Percentiles rank a stretch among this genome's conserved stretches.
Evolutionary conservation across 2,888 invertebrate genomes (phyloP).

Genomic region (Eristalis arbustorum): DNA sequence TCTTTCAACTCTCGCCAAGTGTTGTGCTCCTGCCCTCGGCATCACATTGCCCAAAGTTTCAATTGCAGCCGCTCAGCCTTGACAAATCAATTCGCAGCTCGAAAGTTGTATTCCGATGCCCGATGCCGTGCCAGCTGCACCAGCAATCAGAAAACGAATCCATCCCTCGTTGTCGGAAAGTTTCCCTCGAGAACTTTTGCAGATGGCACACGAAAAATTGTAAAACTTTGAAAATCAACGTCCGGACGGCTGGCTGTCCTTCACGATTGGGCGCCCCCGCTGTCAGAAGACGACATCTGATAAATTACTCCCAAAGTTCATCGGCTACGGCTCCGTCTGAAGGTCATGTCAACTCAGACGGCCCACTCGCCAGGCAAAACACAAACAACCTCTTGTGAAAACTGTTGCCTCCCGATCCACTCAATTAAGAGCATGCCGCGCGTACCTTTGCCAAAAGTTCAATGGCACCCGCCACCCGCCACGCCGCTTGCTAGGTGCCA

Average conservation of each 20-base stretch:
- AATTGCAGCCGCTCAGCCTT: neutral
- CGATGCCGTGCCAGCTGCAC: neutral
- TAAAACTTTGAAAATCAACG: neutral
- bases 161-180: neutral
- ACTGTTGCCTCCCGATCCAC: neutral
- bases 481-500: neutral
- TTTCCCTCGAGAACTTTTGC: neutral
- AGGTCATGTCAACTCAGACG: neutral
- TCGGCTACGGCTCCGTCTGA: neutral
- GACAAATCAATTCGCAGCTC: neutral
- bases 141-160: neutral
- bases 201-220: neutral
- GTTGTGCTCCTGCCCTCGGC: neutral
- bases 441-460: constrained; percentile 23
- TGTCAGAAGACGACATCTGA: neutral
- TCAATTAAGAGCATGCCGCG: neutral
- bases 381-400: neutral
- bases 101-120: neutral
- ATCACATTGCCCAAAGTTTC: neutral
- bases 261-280: neutral
- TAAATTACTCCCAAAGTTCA: neutral
- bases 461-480: constrained; percentile 36
- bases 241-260: neutral
- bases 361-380: neutral
- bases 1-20: neutral